phyloP scores from a whole-genome alignment of 2,797 vertebrate genomes.

The Pelodytes ibericus region DNA sequence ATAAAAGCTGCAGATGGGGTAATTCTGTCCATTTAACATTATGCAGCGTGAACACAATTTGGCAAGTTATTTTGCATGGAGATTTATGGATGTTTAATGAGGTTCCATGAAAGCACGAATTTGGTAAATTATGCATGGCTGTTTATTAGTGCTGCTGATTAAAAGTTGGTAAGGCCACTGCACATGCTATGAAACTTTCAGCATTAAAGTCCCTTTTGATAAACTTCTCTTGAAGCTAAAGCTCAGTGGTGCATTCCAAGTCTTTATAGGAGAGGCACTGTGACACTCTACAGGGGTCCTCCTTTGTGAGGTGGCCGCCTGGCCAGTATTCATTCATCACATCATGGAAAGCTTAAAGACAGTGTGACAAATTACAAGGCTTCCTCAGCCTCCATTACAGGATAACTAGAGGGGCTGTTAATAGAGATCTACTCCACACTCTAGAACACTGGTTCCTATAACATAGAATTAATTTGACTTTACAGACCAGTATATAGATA shows the following conservation, averaged over 20 bases:
- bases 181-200: constrained; percentile 1
- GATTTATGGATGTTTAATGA: constrained; percentile 24
- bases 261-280: constrained; percentile 28
- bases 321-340: constrained; percentile 28
- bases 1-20: not conserved
- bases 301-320: constrained; percentile 18
- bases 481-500: too few species aligned
- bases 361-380: constrained; percentile 30
- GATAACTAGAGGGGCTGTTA: constrained; percentile 13
- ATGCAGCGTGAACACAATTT: not conserved
- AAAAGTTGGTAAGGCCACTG: constrained; percentile 11
- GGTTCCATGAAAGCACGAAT: not conserved
- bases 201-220: constrained; percentile 20
- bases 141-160: constrained; percentile 5
- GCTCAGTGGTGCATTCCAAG: constrained; percentile 42
- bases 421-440: constrained; percentile 31
- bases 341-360: constrained; percentile 22
- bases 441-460: not conserved
- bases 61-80: constrained; percentile 8
- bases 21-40: not conserved
- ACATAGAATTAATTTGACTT: too few species aligned
- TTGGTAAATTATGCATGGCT: constrained; percentile 18
- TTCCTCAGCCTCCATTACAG: constrained; percentile 10
- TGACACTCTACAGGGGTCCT: constrained; percentile 34
- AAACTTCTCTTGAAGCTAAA: constrained; percentile 38